Percentiles rank a stretch among this genome's conserved stretches.
Evolutionary conservation across 2,888 invertebrate species (phyloP).

Genomic region (Pollenia labialis): DNA sequence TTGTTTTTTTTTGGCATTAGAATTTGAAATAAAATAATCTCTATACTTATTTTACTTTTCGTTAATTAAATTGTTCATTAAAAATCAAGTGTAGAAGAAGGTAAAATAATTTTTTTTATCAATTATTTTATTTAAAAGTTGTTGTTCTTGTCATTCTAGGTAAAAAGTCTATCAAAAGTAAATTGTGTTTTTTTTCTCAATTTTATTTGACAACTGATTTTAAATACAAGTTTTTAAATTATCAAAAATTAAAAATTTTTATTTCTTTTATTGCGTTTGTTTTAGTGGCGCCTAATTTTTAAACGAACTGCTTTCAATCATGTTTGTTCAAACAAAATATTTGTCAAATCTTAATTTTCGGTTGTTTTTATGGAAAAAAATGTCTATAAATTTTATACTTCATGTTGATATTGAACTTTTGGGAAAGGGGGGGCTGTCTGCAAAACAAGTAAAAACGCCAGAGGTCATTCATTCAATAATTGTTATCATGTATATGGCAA

Average conservation of each 20-base stretch:
- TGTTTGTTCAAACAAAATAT: slow-evolving; percentile 2
- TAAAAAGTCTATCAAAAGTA: not conserved
- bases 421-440: not conserved
- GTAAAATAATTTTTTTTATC: not conserved
- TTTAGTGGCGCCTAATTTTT: slow-evolving; percentile 59
- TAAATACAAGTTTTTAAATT: not conserved
- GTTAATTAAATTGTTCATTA: not conserved
- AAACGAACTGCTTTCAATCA: slow-evolving; percentile 16
- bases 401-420: slow-evolving; percentile 66
- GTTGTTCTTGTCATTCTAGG: not conserved
- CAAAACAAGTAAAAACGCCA: not conserved
- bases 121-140: slow-evolving; percentile 1
- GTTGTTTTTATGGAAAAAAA: slow-evolving; percentile 1
- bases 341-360: slow-evolving; percentile 18
- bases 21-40: slow-evolving; percentile 23
- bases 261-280: not conserved
- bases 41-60: not conserved
- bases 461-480: not conserved
- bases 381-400: slow-evolving; percentile 62
- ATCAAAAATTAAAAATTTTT: slow-evolving; percentile 15
- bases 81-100: slow-evolving; percentile 3
- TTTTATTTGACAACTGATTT: not conserved
- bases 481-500: not conserved
- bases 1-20: slow-evolving; percentile 10
- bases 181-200: slow-evolving; percentile 8